A percentile compares a stretch with the other conserved stretches of the same genome.
phyloP scores from a whole-genome alignment of 2,113 vertebrate species.

The Aphyosemion australe region DNA sequence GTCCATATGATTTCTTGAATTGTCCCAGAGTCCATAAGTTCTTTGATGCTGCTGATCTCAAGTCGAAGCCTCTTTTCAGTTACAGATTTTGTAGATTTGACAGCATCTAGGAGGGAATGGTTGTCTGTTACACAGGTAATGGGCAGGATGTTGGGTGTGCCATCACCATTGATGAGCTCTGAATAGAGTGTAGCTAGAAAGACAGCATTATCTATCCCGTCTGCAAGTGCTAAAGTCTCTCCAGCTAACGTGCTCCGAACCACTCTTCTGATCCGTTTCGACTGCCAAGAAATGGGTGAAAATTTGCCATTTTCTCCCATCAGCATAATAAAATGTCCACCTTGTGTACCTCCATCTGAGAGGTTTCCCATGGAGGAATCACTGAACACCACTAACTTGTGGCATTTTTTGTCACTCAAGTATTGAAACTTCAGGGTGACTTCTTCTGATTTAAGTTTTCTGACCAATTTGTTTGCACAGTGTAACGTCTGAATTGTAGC shows the following conservation, averaged over 20 bases:
- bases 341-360: no score
- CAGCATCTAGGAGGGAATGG: background rate
- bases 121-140: background rate
- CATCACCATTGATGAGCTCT: no score
- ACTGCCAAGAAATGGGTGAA: no score
- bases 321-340: no score
- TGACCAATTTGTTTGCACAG: background rate
- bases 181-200: no score
- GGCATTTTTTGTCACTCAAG: background rate
- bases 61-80: background rate
- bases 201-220: no score
- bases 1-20: background rate
- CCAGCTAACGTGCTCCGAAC: no score
- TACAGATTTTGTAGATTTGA: background rate
- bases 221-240: no score
- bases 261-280: no score
- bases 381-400: background rate
- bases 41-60: background rate
- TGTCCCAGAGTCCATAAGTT: background rate
- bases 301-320: no score
- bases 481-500: background rate
- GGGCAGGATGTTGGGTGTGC: no score
- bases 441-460: background rate
- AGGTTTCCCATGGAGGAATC: no score
- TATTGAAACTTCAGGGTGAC: background rate